Base-by-base conservation (phyloP, 2,888 invertebrate genomes). In the Cheilosia urbana region DNA sequence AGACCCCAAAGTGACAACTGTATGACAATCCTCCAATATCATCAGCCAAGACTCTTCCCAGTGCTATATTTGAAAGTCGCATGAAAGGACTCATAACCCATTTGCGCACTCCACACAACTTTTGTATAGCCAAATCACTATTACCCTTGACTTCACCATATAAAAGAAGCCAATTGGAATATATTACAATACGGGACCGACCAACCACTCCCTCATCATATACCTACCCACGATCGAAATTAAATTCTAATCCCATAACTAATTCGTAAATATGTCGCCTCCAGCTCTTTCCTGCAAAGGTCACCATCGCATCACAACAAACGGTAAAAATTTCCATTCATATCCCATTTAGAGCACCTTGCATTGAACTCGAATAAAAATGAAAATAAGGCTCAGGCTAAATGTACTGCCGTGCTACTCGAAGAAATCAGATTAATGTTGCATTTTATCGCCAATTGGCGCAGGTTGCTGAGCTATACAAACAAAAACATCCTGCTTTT, bases 381-480 rank as follows among this genome's bases (percentile, higher is more conserved):
- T 55, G 34, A 62, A 57, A 72, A 71, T 77, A 76, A 85, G 84
- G 71, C 81, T 72, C 68, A 77, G 49, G 40, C 15, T 53, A 55
- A 84, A 80, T 55, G 66, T 76, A 71, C 71, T 66, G 6, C 30
- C 40, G 47, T 53, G 57, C 63, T 57, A 57, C 62, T 63, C 58
- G 62, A 80, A 34, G 76, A 77, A 76, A 80, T 85, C 90, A 90
- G 90, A 90, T 90, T 91, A 90, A 91, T 91, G 90, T 90, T 90
- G 90, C 90, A 91, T 91, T 91, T 91, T 91, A 91, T 91, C 89
- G 90, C 87, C 87, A 87, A 88, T 87, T 81, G 76, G 63, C 75
- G 84, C 87, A 80, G 87, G 79, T 80, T 76, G 75, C 58, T 24
- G n/a, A 58, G 63, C 87, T 65, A 24, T 24, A 60, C 87, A 68